A percentile compares a stretch with the other conserved stretches of the same genome.
phyloP scores from a whole-genome alignment of 2,113 vertebrate genomes.

The Spheniscus mendiculus region DNA sequence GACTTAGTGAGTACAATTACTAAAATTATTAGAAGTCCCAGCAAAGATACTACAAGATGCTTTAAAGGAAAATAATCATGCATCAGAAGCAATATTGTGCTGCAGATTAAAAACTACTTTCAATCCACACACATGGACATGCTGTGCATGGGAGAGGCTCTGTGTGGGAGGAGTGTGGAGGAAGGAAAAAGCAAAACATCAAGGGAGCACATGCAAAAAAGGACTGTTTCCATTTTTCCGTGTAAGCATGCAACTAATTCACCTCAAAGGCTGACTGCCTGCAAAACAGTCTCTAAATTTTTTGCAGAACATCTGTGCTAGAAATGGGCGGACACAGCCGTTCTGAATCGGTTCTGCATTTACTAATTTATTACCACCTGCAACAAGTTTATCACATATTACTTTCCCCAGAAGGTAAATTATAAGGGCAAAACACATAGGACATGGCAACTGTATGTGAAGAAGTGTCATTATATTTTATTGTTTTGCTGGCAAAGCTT shows the following conservation, averaged over 20 bases:
- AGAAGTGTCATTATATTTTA: conserved; percentile 24
- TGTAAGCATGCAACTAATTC: conserved; percentile 33
- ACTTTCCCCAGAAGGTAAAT: conserved; percentile 45
- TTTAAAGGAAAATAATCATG: neutral
- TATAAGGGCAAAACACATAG: neutral
- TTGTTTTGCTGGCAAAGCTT: neutral
- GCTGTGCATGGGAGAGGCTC: neutral
- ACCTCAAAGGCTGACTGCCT: neutral
- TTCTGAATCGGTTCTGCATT: conserved; percentile 7
- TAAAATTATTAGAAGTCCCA: neutral
- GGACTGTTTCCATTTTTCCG: neutral
- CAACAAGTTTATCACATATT: conserved; percentile 44
- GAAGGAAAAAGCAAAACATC: neutral
- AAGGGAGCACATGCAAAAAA: neutral
- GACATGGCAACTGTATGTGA: neutral
- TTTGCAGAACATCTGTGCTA: conserved; percentile 64
- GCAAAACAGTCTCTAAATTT: conserved; percentile 57
- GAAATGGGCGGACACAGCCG: neutral
- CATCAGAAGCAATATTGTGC: neutral
- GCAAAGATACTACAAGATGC: neutral
- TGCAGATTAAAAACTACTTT: neutral
- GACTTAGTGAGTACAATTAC: neutral
- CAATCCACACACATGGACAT: neutral
- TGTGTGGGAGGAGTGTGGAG: neutral
- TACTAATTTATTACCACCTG: conserved; percentile 45